Conservation (phyloP, 30 jellyfish, hydroid and myxozoan genomes). For the Aurelia aurita complex sp. Pacific region DNA sequence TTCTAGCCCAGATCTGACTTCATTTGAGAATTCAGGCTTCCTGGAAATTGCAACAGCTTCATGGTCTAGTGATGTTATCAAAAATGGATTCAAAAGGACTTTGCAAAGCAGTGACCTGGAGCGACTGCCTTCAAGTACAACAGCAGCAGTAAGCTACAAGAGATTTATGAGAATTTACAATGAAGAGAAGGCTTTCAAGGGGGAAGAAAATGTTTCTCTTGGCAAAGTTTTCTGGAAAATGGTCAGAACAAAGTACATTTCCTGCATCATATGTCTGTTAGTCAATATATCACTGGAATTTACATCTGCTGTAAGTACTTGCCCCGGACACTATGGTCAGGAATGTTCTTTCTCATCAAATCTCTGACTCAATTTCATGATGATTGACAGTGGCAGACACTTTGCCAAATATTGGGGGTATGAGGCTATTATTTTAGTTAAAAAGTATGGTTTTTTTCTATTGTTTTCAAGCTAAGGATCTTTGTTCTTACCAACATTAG, state of each 20-base stretch:
- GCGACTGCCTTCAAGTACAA: slow-evolving; percentile 8
- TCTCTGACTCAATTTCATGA: too few species aligned
- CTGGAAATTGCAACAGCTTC: slow-evolving; percentile 39
- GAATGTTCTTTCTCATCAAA: too few species aligned
- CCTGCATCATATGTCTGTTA: slow-evolving; percentile 25
- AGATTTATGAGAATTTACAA: slow-evolving; percentile 21
- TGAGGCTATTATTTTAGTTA: too few species aligned
- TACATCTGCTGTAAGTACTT: slow-evolving; percentile 48
- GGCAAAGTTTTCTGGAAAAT: slow-evolving; percentile 38
- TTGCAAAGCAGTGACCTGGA: slow-evolving; percentile 55
- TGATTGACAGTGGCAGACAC: too few species aligned
- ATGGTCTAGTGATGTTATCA: slow-evolving; percentile 54
- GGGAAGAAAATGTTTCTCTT: slow-evolving; percentile 30
- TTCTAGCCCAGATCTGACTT: slow-evolving; percentile 36
- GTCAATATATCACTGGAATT: slow-evolving; percentile 32
- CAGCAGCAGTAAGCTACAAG: slow-evolving; percentile 26
- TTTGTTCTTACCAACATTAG: too few species aligned
- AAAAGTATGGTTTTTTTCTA: too few species aligned
- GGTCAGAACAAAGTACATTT: slow-evolving; percentile 35
- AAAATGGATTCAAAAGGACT: slow-evolving; percentile 48
- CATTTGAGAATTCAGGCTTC: slow-evolving; percentile 69
- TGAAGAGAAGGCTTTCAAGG: slow-evolving; percentile 24
- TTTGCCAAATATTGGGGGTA: too few species aligned
- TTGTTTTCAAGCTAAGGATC: too few species aligned
- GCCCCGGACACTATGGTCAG: too few species aligned